Base-by-base conservation (phyloP, 2,888 invertebrate species). In the Drosophila meridiana region DNA sequence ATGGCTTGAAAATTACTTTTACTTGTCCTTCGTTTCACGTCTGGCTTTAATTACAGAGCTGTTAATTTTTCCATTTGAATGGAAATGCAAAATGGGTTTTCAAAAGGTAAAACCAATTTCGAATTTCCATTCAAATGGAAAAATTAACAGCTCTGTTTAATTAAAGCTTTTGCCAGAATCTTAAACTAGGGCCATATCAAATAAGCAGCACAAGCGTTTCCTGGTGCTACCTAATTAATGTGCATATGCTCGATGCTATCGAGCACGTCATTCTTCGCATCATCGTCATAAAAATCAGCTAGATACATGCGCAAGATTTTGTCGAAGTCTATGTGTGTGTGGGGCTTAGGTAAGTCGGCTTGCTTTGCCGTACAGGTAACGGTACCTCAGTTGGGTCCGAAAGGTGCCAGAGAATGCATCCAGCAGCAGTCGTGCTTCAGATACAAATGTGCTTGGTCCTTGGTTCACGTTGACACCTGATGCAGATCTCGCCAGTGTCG, bases 181-280 rank as follows among this genome's bases (percentile, higher is more conserved):
- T 26, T 34, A 13, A 1, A 4, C 20, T 20, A 13, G 9, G 32
- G 7, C 3, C 20, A 43, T 2, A 52, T 20, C 5, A 58, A 58
- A 14, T 40, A 34, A 20, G 20, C 20, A 4, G 8, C 20, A 26
- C 9, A 50, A 70, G 43, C 36, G 20, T 14, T 36, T 43, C 50
- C 38, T 28, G 20, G 11, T 34, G n/a, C 48, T n/a, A 28, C 36
- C 53, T 66, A 58, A 72, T 58, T 55, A 69, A 56, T 70, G 80
- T 83, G 83, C 73, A 71, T 80, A 68, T 86, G 76, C 75, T 81
- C 66, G 50, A 42, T 67, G 66, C 70, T 89, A 83, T 83, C 89
- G 66, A 75, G 84, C 85, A 89, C 85, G 87, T 89, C 83, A 89
- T 89, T 32, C 50, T 34, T 32, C 34, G 32, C 34, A 48, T 48